Base-by-base conservation (phyloP, 2,113 vertebrate genomes). In the Anolis carolinensis region DNA sequence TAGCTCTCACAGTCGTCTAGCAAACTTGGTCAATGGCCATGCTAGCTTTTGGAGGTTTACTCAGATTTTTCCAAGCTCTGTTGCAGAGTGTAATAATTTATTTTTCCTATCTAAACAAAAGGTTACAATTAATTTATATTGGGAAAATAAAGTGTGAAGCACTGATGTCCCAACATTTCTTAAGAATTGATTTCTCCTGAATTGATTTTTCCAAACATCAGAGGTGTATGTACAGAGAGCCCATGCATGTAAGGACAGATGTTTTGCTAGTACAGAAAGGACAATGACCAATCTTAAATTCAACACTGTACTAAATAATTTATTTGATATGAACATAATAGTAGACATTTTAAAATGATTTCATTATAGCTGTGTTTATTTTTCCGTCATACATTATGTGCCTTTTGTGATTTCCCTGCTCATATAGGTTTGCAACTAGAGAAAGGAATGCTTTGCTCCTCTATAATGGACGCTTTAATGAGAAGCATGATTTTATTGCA, bases 401-500 rank as follows among this genome's bases (percentile, higher is more conserved):
- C 88, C 8, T 50, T 82, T 25, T 86, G 27, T 52, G 8, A 52
- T 5, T 1, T 0, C 73, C 39, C 79, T 5, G 73, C 27, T 7
- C 5, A 79, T 90, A 2, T 93, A 99, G 98, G 97, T 99, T 99
- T 88, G 98, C 98, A 39, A 99, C 98, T 8, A 96, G 95, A 82
- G 98, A 98, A 87, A 96, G 97, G 92, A 97, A 98, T 0, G 98
- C 98, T 21, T 96, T 99, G 79, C 96, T 99, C 2, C 98, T 99
- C 27, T 99, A 99, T 95, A 99, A 99, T 0, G 98, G 98, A 70
- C 96, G 98, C 85, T 99, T 99, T 95, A 99, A 99, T 0, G 98
- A 99, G 93, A 99, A 99, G 85, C 98, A 99, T 0, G 98, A 99
- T 95, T 99, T 99, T 93, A 97, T 99, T 32, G 98, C 98, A 7